These are phyloP conservation scores for Chaetura pelagica DNA, from an alignment of 2,113 vertebrate genomes.

Conservation along the genomic window DNA sequence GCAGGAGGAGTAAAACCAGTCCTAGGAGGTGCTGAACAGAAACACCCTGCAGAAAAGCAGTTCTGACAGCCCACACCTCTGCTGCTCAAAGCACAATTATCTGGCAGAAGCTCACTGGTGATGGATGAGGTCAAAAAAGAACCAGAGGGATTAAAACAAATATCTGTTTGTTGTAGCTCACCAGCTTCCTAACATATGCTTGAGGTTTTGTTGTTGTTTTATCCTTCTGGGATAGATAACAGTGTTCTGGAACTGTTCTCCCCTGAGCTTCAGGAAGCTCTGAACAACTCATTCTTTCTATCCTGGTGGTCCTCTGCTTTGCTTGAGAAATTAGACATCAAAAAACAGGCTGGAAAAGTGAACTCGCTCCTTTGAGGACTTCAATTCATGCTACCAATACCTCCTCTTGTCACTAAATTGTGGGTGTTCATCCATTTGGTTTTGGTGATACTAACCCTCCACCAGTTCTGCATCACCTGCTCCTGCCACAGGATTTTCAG, in stretches of 20 bases:
- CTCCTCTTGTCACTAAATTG: neutral
- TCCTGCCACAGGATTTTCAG: neutral
- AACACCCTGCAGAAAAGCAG: neutral
- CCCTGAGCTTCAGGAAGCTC: neutral
- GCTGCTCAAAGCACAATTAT: neutral
- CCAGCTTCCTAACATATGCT: neutral
- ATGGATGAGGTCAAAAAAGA: neutral
- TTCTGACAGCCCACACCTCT: neutral
- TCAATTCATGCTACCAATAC: fast-evolving
- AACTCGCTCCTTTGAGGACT: neutral
- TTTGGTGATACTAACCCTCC: neutral
- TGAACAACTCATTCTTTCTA: neutral
- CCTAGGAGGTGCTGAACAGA: neutral
- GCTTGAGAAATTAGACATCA: neutral
- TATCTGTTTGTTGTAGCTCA: neutral
- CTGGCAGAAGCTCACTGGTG: neutral
- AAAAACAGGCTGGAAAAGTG: neutral
- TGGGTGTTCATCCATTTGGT: neutral
- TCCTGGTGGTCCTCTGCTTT: neutral
- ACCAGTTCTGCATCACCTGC: neutral
- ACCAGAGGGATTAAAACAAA: neutral
- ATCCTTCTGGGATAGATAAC: neutral
- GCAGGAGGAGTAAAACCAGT: neutral
- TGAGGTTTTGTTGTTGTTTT: neutral
- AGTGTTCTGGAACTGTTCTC: neutral